A percentile compares a stretch with the other conserved stretches of the same genome.
Evolutionary conservation across 2,797 vertebrate genomes (phyloP).

Genomic region (Pipistrellus kuhlii): DNA sequence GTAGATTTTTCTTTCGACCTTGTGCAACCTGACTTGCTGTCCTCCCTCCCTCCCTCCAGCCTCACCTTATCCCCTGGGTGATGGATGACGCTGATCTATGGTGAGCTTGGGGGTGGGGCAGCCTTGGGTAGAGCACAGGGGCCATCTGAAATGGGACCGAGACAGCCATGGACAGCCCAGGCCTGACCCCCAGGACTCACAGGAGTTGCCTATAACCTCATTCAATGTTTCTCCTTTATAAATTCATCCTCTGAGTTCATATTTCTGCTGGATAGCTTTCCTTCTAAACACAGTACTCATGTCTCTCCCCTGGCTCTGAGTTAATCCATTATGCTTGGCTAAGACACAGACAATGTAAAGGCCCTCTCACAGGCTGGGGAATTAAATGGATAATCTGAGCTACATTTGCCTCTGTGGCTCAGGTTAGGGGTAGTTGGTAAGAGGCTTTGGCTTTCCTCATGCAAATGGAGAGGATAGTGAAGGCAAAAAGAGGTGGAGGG

Average conservation of each 20-base stretch:
- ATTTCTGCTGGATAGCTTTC: conserved; percentile 28
- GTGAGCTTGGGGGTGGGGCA: background rate
- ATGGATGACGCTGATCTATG: background rate
- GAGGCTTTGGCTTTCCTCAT: conserved; percentile 68
- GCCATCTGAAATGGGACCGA: background rate
- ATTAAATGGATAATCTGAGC: conserved; percentile 75
- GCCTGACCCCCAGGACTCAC: background rate
- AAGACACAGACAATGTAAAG: conserved; percentile 75
- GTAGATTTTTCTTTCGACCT: background rate
- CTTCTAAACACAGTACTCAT: conserved; percentile 55
- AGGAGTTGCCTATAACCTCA: background rate
- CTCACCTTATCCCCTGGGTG: background rate
- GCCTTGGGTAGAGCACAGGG: background rate
- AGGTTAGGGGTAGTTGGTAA: conserved; percentile 55
- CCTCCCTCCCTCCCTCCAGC: background rate
- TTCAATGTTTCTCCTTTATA: background rate
- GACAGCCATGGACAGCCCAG: background rate
- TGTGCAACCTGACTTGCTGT: background rate
- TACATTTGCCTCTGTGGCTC: conserved; percentile 67
- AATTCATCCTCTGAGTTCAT: conserved; percentile 56
- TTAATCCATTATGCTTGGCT: conserved; percentile 72
- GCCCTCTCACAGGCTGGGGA: conserved; percentile 67
- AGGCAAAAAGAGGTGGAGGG: background rate
- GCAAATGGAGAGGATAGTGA: conserved; percentile 66
- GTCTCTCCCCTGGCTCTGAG: conserved; percentile 46